These are phyloP conservation scores for Hippocampus zosterae DNA, from an alignment of 2,113 vertebrate genomes.

Conservation along the genomic window DNA sequence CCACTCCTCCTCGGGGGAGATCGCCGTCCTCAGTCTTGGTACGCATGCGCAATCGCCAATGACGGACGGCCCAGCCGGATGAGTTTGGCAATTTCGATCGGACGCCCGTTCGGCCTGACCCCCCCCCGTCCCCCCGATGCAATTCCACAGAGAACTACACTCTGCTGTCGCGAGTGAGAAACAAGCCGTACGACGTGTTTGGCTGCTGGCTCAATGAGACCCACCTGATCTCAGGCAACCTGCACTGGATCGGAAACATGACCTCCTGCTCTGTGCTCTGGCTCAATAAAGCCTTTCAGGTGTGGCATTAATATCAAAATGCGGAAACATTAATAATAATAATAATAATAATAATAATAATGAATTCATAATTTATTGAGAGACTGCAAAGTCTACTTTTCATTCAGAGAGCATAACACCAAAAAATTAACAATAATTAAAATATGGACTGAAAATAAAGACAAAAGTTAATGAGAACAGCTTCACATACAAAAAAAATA, in stretches of 20 bases:
- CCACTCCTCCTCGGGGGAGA: constrained; percentile 89
- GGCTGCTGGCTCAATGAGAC: constrained; percentile 97
- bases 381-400: too few relatives aligned
- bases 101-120: background rate
- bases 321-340: too few relatives aligned
- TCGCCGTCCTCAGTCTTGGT: constrained; percentile 93
- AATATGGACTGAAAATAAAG: too few relatives aligned
- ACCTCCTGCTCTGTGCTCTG: constrained; percentile 96
- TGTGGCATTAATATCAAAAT: constrained; percentile 32
- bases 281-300: constrained; percentile 98
- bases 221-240: constrained; percentile 92
- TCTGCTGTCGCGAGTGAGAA: constrained; percentile 89
- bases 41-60: constrained; percentile 16
- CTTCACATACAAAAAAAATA: too few relatives aligned
- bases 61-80: background rate
- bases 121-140: too few relatives aligned
- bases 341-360: too few relatives aligned
- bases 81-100: background rate
- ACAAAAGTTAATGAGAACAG: too few relatives aligned
- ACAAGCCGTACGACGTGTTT: constrained; percentile 95
- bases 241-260: constrained; percentile 91
- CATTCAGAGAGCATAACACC: too few relatives aligned
- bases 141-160: constrained; percentile 82
- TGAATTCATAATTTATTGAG: too few relatives aligned
- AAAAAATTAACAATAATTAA: too few relatives aligned